Evolutionary conservation across 2,888 invertebrate species (phyloP).

Genomic region (Archaeoteleia sp.): DNA sequence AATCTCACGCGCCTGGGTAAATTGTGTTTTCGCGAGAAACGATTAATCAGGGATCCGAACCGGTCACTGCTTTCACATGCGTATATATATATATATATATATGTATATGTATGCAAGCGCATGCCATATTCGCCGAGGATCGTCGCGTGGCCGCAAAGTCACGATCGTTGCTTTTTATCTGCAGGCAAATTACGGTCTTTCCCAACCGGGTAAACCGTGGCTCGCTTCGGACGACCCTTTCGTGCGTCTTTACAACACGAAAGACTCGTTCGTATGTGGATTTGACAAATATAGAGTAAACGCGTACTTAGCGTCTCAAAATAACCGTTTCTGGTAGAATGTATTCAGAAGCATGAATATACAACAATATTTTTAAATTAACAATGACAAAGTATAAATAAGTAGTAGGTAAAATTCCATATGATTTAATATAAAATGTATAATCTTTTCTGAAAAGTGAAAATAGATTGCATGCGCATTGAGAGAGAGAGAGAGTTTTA

Average conservation of each 20-base stretch:
- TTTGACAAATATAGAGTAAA: slow-evolving; percentile 44
- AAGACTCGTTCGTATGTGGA: slow-evolving; percentile 40
- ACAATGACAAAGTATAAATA: no score
- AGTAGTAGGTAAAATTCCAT: no score
- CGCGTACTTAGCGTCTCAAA: no score
- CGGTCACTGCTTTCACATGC: slow-evolving; percentile 55
- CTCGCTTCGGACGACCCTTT: slow-evolving; percentile 32
- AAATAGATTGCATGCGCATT: no score
- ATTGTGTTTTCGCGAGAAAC: slow-evolving; percentile 62
- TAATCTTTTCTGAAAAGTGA: no score
- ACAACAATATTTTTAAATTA: no score
- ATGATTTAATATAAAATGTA: no score
- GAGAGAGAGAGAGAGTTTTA: no score
- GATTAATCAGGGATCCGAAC: slow-evolving; percentile 55
- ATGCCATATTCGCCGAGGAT: slow-evolving; percentile 47
- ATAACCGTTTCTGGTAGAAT: no score
- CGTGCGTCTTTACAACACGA: slow-evolving; percentile 21
- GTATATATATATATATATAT: slow-evolving; percentile 31
- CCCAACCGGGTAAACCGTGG: slow-evolving; percentile 47
- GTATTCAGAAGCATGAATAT: no score
- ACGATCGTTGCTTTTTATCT: slow-evolving; percentile 48
- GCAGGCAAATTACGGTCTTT: slow-evolving; percentile 51
- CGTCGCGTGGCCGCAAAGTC: slow-evolving; percentile 55
- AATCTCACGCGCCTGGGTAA: slow-evolving; percentile 61
- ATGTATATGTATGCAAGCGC: slow-evolving; percentile 40